A percentile compares a stretch with the other conserved stretches of the same genome.
Conservation (phyloP, 2,797 vertebrate species). For the Pampus argenteus region DNA sequence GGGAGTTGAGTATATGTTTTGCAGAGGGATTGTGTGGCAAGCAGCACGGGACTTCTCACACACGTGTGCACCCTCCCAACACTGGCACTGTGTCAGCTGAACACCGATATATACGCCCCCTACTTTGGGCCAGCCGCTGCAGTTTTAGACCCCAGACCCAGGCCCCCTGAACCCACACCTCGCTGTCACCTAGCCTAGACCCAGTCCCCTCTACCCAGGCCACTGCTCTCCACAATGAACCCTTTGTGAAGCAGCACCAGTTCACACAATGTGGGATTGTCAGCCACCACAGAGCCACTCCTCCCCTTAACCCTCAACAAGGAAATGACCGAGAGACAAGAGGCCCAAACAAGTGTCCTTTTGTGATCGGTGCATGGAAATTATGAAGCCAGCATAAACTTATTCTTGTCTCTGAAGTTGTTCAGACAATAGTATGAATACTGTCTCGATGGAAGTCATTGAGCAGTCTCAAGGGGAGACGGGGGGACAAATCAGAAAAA, state of each 20-base stretch:
- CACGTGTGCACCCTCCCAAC: slow-evolving; percentile 47
- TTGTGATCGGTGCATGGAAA: slow-evolving; percentile 72
- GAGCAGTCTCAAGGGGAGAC: slow-evolving; percentile 42
- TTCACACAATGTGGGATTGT: slow-evolving; percentile 81
- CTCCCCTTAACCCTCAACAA: slow-evolving; percentile 72
- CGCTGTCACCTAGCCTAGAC: slow-evolving; percentile 76
- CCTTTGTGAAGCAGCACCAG: slow-evolving; percentile 79
- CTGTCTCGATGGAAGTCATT: slow-evolving; percentile 53
- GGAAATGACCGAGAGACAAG: slow-evolving; percentile 75
- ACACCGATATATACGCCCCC: slow-evolving; percentile 35
- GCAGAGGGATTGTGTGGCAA: slow-evolving; percentile 13
- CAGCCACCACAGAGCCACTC: slow-evolving; percentile 71
- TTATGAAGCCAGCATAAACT: slow-evolving; percentile 73
- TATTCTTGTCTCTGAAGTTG: slow-evolving; percentile 65
- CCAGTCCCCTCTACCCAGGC: slow-evolving; percentile 69
- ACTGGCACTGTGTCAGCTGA: slow-evolving; percentile 37
- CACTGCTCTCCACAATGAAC: slow-evolving; percentile 76
- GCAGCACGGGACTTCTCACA: slow-evolving; percentile 50
- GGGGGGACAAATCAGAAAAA: slow-evolving; percentile 49
- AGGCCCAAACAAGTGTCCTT: slow-evolving; percentile 73
- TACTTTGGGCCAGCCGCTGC: slow-evolving; percentile 38
- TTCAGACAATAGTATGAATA: slow-evolving; percentile 63
- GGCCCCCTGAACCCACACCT: slow-evolving; percentile 70
- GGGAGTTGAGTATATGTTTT: slow-evolving; percentile 31
- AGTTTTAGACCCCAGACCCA: slow-evolving; percentile 59